Evolutionary conservation across 2,888 invertebrate species (phyloP).

Genomic region (Horisme vitalbata): DNA sequence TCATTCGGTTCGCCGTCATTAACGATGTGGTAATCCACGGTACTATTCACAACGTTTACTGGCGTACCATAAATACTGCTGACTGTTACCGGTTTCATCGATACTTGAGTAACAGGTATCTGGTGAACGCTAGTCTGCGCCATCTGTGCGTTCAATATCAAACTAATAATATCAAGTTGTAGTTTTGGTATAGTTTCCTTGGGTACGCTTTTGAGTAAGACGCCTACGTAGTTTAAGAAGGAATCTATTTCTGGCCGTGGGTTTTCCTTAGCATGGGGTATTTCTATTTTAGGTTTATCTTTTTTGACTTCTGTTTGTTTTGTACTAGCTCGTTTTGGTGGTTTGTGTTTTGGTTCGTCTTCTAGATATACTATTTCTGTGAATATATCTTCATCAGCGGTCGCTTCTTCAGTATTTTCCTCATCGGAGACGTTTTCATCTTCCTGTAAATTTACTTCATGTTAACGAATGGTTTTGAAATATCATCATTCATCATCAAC

Average conservation of each 20-base stretch:
- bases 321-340: not conserved
- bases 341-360: slow-evolving; percentile 26
- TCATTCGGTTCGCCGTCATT: too few species aligned
- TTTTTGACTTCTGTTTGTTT: not conserved
- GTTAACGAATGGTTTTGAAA: too few species aligned
- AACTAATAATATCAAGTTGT: slow-evolving; percentile 58
- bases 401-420: slow-evolving; percentile 12
- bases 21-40: too few species aligned
- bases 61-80: not conserved
- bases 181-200: slow-evolving; percentile 45
- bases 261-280: slow-evolving; percentile 5
- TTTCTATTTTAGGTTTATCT: not conserved
- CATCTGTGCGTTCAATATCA: slow-evolving; percentile 52
- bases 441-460: slow-evolving; percentile 12
- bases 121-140: not conserved
- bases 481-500: too few species aligned
- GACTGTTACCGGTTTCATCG: not conserved
- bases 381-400: slow-evolving; percentile 32
- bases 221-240: slow-evolving; percentile 54
- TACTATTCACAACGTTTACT: not conserved
- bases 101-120: not conserved
- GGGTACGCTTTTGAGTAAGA: slow-evolving; percentile 52
- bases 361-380: slow-evolving; percentile 55
- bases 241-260: slow-evolving; percentile 39
- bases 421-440: slow-evolving; percentile 26